Evolutionary conservation across 2,797 vertebrate species (phyloP).

Genomic region (Lophotriccus pileatus): DNA sequence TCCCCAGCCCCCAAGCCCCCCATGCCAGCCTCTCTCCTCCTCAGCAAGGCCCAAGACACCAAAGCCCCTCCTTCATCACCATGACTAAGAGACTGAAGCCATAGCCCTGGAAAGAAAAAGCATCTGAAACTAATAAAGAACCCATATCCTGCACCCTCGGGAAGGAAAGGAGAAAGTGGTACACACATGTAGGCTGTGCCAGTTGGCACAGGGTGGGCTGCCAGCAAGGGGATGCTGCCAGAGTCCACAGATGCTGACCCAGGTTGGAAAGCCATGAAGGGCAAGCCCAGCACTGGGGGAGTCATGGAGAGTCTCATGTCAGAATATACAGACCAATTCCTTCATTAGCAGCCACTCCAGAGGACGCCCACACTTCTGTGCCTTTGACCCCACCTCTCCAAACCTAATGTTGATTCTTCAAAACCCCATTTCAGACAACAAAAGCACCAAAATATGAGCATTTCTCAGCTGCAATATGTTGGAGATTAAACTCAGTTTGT

Average conservation of each 20-base stretch:
- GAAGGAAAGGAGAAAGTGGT: background rate
- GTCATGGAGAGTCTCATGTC: background rate
- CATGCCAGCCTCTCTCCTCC: background rate
- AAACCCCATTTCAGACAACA: background rate
- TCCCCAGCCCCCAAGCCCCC: rapidly evolving
- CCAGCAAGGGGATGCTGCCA: background rate
- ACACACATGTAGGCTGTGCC: background rate
- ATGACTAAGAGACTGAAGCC: background rate
- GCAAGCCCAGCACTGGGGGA: background rate
- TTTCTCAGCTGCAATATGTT: background rate
- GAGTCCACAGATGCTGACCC: background rate
- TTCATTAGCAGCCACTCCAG: background rate
- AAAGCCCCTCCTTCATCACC: background rate
- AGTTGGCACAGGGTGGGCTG: background rate
- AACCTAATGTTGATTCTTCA: background rate
- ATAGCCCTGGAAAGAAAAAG: background rate
- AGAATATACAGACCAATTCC: background rate
- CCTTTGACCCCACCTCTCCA: background rate
- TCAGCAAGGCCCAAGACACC: background rate
- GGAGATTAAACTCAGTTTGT: background rate
- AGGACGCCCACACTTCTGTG: background rate
- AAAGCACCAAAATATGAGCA: background rate
- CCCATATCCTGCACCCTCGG: background rate
- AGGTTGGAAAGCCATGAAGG: background rate
- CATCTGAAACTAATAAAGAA: slow-evolving; percentile 11